Base-by-base conservation (phyloP, 2,113 vertebrate genomes). In the Pterocles gutturalis region DNA sequence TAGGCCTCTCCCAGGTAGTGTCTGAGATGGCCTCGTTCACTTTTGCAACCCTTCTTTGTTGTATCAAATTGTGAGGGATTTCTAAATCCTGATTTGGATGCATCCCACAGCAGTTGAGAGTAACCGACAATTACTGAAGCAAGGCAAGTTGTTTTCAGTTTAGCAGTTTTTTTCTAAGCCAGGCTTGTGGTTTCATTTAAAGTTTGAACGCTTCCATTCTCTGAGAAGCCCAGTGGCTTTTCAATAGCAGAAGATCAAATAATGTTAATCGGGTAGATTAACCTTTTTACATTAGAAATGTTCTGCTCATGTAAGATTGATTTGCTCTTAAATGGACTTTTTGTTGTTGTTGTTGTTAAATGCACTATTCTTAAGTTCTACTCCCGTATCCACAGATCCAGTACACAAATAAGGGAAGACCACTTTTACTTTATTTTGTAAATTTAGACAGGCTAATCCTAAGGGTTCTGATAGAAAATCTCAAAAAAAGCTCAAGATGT, bases 241-340 rank as follows among this genome's bases (percentile, higher is more conserved):
- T 97, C 97, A 98, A 97, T 93, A 97, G 96, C 92, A 91, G 96
- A 98, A 98, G 97, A 98, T 97, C 97, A 98, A 98, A 98, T 98
- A 87, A 91, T 98, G 96, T 97, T 98, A 97, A 97, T 97, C 94
- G 38, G 94, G 73, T 73, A 82, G 45, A 64, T 83, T 89, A 83
- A 95, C 87, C 97, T 98, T 97, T 97, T 96, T 96, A 96, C 95
- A 97, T 97, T 97, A 94, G 91, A 95, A 97, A 94, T 94, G 89
- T 96, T 91, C 96, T 87, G 65, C 84, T 83, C 84, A 33, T 80
- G 43, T 91, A 96, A 92, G 93, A 95, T n/a, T 45, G 94, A 98
- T 96, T 94, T 96, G 95, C 96, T 97, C 94, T 97, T 90, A 80
- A 90, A 88, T 49, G 83, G 60, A 92, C 55, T 87, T 95, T 81